Evolutionary conservation across 1,140 invertebrate species (phyloP), one percentile per base, ranked within the genome.

Genomic region (Ceratoteleas bidentatus): DNA sequence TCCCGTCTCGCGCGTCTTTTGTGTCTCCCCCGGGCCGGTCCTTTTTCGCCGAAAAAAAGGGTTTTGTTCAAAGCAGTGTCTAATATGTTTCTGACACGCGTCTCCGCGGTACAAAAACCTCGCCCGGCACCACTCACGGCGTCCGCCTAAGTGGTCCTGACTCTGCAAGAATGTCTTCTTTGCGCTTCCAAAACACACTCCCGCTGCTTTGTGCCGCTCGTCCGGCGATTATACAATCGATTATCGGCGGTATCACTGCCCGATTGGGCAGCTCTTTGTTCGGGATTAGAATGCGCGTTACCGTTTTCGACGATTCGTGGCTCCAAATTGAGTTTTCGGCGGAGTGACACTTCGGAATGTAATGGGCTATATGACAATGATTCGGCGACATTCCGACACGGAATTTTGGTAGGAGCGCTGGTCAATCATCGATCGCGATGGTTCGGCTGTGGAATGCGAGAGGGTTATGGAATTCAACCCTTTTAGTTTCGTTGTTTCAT

Each of bases 91-190:
- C 80, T 81, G 88, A 88, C 88, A 88, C 88, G 88, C 86, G 86
- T 88, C 86, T 76, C 76, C 47, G 70, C 36, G 45, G 43, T 64
- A 61, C 60, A 73, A 83, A 72, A 83, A 83, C 62, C 70, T 83
- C 53, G 68, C 38, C 33, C 66, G 56, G 40, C 66, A 45, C 24
- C 45, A 47, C 53, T 61, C 69, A 65, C 49, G 72, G 78, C 78
- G 72, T 83, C 69, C 79, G 66, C 47, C 74, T 87, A 88, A 88
- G 85, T 88, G 87, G 84, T 81, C 60, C 83, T 90, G 88, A 90
- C 87, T 88, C 85, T 86, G 87, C 88, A 90, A 85, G 84, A 88
- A 87, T 87, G 84, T 84, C 61, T 86, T 86, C 87, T 85, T 88
- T 86, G 70, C 74, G 75, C 76, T 69, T 82, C 79, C 74, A 68